Percentiles rank a stretch among this genome's conserved stretches.
These are phyloP conservation scores for Malthinus flaveolus DNA, from an alignment of 2,888 invertebrate genomes.

Conservation along the genomic window DNA sequence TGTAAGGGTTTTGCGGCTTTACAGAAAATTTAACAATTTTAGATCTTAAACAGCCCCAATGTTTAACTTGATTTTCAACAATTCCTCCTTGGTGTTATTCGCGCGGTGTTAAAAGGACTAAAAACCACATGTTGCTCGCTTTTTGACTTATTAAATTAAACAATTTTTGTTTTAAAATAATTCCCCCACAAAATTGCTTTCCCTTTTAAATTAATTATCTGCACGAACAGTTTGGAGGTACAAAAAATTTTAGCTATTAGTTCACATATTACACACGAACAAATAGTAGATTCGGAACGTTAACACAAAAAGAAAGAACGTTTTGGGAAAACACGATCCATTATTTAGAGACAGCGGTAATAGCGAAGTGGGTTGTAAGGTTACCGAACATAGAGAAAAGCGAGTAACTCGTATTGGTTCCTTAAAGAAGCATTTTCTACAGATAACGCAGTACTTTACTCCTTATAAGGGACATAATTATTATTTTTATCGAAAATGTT, in stretches of 20 bases:
- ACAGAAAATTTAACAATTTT: constrained; percentile 8
- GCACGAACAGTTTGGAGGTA: constrained; percentile 17
- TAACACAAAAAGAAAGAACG: constrained; percentile 35
- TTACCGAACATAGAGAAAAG: constrained; percentile 30
- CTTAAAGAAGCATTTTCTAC: constrained; percentile 10
- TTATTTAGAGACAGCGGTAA: constrained; percentile 47
- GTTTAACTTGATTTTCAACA: constrained; percentile 8
- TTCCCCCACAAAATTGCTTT: constrained; percentile 16
- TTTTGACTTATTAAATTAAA: constrained; percentile 3
- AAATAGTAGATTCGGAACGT: constrained; percentile 31
- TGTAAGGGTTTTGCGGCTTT: constrained; percentile 4
- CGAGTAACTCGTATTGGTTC: constrained; percentile 17
- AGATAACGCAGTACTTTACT: constrained; percentile 13
- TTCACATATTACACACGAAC: constrained; percentile 30
- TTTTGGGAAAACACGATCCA: constrained; percentile 43
- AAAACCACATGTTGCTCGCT: constrained; percentile 6
- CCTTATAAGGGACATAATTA: constrained; percentile 9
- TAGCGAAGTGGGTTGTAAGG: constrained; percentile 40
- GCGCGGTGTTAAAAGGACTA: background rate
- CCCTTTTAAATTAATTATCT: constrained; percentile 24
- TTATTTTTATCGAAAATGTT: too few species aligned
- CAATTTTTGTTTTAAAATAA: constrained; percentile 1
- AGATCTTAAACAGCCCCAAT: constrained; percentile 5
- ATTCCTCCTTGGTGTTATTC: constrained; percentile 3
- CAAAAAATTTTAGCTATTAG: constrained; percentile 28